Conservation (phyloP, 2,113 vertebrate species). For the Pithys albifrons region DNA sequence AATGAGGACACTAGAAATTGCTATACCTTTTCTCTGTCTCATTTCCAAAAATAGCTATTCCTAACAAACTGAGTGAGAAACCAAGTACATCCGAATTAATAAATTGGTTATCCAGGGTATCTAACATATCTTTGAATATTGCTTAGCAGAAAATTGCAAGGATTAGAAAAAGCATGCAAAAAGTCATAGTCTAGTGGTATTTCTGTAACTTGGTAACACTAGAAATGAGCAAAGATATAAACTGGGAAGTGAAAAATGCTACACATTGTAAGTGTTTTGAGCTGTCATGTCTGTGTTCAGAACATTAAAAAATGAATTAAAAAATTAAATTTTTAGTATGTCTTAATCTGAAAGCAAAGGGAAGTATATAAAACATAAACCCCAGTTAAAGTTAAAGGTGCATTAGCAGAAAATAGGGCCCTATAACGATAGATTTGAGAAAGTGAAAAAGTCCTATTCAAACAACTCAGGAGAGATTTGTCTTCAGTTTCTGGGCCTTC, state of each 20-base stretch:
- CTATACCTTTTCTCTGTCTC: background rate
- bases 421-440: background rate
- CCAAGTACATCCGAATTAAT: background rate
- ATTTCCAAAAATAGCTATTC: background rate
- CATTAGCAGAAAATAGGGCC: background rate
- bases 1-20: background rate
- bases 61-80: background rate
- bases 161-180: background rate
- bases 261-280: background rate
- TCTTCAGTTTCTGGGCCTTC: background rate
- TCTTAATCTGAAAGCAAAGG: background rate
- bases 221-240: background rate
- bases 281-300: background rate
- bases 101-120: background rate
- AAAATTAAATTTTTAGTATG: background rate
- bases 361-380: background rate
- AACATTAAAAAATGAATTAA: background rate
- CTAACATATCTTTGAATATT: background rate
- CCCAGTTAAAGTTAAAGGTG: background rate
- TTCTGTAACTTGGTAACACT: background rate
- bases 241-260: background rate
- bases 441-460: background rate
- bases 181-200: background rate
- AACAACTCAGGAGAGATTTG: background rate
- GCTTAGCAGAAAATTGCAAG: background rate